Evolutionary conservation across 1,140 invertebrate species (phyloP), one percentile per base, ranked within the genome.

Genomic region (Pseudomyrmex gracilis): DNA sequence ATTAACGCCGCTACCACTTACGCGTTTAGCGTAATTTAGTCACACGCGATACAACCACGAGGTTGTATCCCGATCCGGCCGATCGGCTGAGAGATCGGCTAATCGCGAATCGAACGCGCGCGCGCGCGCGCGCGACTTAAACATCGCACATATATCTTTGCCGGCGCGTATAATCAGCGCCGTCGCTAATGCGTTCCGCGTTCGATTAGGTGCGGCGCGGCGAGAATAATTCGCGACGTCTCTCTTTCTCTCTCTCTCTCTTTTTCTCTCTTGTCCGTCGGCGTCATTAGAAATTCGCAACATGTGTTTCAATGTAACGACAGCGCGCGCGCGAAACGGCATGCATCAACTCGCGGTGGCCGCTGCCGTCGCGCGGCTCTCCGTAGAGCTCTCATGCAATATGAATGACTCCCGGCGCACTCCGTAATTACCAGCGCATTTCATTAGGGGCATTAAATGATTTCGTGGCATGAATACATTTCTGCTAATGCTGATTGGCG

Each of bases 401-500:
- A 91, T 90, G 87, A 90, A 92, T 90, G 90, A 91, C 89, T 90
- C 83, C 85, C 68, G 85, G 88, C 89, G 83, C 83, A 88, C 84
- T 77, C 83, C 90, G 87, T 92, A 92, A 92, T 92, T 92, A 92
- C 90, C 86, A 86, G 85, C 88, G 91, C 89, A 87, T 92, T 92
- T 92, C 92, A 92, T 91, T 92, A 91, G 88, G 86, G 86, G 88
- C 88, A 91, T 92, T 91, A 90, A 92, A 92, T 89, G 88, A 88
- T 88, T 84, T 85, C 87, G 77, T 83, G 83, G 87, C 90, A 91
- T 88, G 91, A 92, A 91, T 91, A 83, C 86, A 51, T 83, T 88
- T 80, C 84, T 85, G 84, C 86, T 88, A 88, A 88, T 88, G 73
- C 71, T 71, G 70, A 87, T 87, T 85, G 86, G 64, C 85, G 70